Conservation (phyloP, 2,113 vertebrate species). For the Suricata suricatta region DNA sequence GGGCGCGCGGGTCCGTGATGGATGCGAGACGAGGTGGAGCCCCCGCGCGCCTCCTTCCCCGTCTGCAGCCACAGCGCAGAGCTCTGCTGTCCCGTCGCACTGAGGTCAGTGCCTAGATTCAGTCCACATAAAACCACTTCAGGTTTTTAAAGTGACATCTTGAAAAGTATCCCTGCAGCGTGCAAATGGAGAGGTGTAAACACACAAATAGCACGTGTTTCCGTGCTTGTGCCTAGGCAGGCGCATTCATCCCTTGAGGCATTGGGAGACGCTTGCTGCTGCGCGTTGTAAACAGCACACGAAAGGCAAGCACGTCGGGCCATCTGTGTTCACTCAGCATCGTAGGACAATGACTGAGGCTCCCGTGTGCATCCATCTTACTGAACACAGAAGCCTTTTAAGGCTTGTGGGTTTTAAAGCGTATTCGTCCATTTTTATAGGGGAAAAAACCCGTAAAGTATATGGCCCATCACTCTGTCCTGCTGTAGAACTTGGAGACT, state of each 20-base stretch:
- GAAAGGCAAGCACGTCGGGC: rapidly evolving
- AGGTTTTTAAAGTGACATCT: neutral
- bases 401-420: neutral
- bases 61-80: neutral
- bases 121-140: neutral
- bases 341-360: neutral
- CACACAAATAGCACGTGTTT: neutral
- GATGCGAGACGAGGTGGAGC: rapidly evolving
- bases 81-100: neutral
- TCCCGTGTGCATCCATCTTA: neutral
- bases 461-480: neutral
- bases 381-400: neutral
- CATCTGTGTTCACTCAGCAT: neutral
- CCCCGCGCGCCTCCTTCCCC: rapidly evolving
- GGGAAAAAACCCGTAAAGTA: neutral
- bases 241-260: neutral
- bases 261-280: neutral
- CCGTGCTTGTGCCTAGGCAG: neutral
- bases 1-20: rapidly evolving
- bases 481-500: neutral
- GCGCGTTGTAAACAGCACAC: neutral
- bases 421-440: neutral
- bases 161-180: neutral
- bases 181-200: neutral
- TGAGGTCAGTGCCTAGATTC: neutral